Conservation (phyloP, 2,888 invertebrate genomes). For the Rugalucina vietnamica region DNA sequence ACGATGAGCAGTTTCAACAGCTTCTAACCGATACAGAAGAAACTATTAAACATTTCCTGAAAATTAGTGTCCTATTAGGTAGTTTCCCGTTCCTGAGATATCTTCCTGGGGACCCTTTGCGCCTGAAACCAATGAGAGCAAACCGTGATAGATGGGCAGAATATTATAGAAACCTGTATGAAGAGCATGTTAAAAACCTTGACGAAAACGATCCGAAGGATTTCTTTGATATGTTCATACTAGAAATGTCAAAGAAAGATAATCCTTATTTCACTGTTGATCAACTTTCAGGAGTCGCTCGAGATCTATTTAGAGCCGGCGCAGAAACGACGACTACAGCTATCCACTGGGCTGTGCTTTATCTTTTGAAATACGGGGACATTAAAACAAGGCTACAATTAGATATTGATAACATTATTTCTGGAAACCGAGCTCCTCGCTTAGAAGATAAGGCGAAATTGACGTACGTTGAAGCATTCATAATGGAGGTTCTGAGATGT, state of each 20-base stretch:
- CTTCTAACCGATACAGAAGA: slow-evolving; percentile 25
- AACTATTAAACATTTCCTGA: not conserved
- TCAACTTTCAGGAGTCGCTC: slow-evolving; percentile 21
- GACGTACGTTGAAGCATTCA: slow-evolving; percentile 48
- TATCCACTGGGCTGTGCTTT: slow-evolving; percentile 44
- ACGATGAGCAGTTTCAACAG: slow-evolving; percentile 25
- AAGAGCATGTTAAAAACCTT: slow-evolving; percentile 43
- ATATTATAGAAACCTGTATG: slow-evolving; percentile 11
- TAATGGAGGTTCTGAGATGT: slow-evolving; percentile 78
- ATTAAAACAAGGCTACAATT: not conserved
- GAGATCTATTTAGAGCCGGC: slow-evolving; percentile 60
- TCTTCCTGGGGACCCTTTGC: slow-evolving; percentile 42
- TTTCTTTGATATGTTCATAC: slow-evolving; percentile 50
- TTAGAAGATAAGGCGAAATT: slow-evolving; percentile 38
- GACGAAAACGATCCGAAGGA: slow-evolving; percentile 48
- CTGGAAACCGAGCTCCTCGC: slow-evolving; percentile 8
- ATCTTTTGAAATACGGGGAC: slow-evolving; percentile 14
- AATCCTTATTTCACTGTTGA: not conserved
- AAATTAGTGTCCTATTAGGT: slow-evolving; percentile 19
- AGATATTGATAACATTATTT: slow-evolving; percentile 3
- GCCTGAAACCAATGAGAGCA: slow-evolving; percentile 10
- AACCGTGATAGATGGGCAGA: not conserved
- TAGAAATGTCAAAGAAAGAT: slow-evolving; percentile 28
- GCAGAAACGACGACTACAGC: slow-evolving; percentile 54
- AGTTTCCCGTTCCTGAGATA: slow-evolving; percentile 44